These are phyloP conservation scores for Dendrolimus houi DNA, from an alignment of 2,888 invertebrate genomes.

Conservation along the genomic window DNA sequence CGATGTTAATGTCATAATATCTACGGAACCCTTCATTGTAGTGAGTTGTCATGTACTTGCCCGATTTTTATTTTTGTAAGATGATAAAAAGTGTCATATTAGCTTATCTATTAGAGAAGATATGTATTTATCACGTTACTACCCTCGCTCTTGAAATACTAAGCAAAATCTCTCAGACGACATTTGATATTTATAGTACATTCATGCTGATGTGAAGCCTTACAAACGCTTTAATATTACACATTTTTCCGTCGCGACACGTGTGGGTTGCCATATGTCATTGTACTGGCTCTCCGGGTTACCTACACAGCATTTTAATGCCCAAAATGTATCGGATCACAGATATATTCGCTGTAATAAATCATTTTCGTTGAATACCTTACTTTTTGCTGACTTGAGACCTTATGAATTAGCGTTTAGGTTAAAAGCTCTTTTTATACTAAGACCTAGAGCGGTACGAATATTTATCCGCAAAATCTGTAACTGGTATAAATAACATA, in stretches of 20 bases:
- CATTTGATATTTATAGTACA: not conserved
- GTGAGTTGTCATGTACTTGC: no score
- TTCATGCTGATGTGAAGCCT: not conserved
- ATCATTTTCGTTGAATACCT: not conserved
- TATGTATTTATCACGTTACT: no score
- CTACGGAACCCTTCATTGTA: no score
- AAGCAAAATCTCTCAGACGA: no score
- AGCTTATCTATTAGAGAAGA: no score
- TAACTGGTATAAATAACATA: no score
- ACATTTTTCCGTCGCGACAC: not conserved
- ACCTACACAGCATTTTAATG: not conserved
- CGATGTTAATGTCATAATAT: no score
- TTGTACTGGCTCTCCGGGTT: not conserved
- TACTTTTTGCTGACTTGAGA: no score
- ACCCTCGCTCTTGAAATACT: no score
- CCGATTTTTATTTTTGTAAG: no score
- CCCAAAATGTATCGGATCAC: not conserved
- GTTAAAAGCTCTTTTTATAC: not conserved
- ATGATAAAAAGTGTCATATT: no score
- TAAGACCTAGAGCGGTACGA: not conserved
- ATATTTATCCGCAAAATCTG: no score
- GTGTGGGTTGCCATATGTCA: not conserved
- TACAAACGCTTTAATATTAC: not conserved
- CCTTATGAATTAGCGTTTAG: not conserved
- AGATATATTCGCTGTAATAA: not conserved